phyloP scores from a whole-genome alignment of 2,113 vertebrate species.

The Hoplias malabaricus region DNA sequence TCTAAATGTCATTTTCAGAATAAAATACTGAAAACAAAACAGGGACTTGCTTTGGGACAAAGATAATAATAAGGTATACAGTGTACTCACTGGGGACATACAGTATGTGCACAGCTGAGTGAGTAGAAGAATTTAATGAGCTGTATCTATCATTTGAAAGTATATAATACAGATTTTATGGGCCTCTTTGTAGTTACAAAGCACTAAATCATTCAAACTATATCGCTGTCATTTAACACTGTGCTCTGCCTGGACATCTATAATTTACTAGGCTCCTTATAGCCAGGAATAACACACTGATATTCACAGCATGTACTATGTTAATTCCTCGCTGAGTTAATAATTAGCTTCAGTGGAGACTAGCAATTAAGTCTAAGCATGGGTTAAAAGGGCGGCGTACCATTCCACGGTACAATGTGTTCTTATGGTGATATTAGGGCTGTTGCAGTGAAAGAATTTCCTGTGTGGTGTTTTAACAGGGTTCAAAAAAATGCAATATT shows the following conservation, averaged over 20 bases:
- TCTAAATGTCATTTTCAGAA: too few species aligned
- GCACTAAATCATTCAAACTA: background rate
- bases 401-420: background rate
- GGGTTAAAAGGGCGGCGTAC: background rate
- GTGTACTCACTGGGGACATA: background rate
- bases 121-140: background rate
- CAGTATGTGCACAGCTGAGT: background rate
- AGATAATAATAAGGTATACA: background rate
- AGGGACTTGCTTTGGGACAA: too few species aligned
- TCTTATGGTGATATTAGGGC: background rate
- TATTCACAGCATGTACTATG: background rate
- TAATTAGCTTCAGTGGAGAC: background rate
- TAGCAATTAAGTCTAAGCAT: conserved; percentile 1
- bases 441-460: too few species aligned
- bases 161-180: background rate
- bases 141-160: background rate
- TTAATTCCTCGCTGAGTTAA: conserved; percentile 49
- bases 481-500: too few species aligned
- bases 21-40: too few species aligned
- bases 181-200: background rate
- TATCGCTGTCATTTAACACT: background rate
- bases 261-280: background rate
- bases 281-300: background rate
- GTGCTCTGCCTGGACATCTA: background rate
- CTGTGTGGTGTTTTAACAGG: too few species aligned